Evolutionary conservation across 2,797 vertebrate genomes (phyloP), one percentile per base, ranked within the genome.

Genomic region (Spheniscus humboldti): DNA sequence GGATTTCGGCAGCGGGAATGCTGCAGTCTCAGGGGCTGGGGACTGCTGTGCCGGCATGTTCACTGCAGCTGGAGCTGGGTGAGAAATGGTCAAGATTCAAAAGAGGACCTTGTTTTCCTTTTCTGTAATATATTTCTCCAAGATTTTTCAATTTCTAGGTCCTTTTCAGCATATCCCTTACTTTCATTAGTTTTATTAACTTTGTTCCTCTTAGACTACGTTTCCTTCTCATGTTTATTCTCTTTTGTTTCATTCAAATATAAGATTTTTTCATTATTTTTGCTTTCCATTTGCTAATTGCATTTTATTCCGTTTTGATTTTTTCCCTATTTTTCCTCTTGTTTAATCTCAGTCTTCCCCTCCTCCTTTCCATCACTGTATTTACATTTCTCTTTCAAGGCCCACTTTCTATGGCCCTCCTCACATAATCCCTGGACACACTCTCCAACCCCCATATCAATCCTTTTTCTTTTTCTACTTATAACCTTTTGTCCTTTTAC

Each of bases 401-500:
- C 18, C 77, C 33, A 79, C 25, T 92, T 91, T 96, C 85, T 92
- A 57, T 35, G 96, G 63, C 10, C 35, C 35, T 91, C 91, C 62
- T 87, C 76, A 78, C 37, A 18, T 90, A 96, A 84, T 90, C 94
- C 89, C 87, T 94, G 79, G 57, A 90, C 78, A 90, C 57, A 69
- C 53, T 84, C 69, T 94, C 45, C 77, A 93, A 75, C 73, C 55
- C 80, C 74, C 64, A 71, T 92, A 87, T 86, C 91, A 87, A 74
- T 27, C 67, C 64, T 78, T 90, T 90, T 92, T 72, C 92, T 91
- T 88, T 91, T 86, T 73, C 76, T 88, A 14, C 92, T 86, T 96
- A 81, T 77, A 94, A 97, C 95, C 93, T 97, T 95, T 94, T 93
- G 80, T 96, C 94, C 91, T 93, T 94, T 95, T 81, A 84, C 82